Conservation (phyloP, 2,797 vertebrate species). For the Melanotaenia nigrans region DNA sequence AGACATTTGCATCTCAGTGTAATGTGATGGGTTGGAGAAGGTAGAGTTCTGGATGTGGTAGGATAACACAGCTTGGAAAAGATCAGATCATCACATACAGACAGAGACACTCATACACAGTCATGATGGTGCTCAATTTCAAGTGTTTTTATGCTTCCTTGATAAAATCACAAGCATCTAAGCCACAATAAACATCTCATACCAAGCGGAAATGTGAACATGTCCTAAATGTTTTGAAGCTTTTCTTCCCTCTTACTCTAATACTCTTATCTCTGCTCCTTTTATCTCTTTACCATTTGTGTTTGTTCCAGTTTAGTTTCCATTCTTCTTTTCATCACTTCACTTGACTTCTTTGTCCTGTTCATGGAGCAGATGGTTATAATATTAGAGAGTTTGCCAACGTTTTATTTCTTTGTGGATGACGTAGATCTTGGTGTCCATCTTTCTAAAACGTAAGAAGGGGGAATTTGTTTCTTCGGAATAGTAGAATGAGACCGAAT, state of each 20-base stretch:
- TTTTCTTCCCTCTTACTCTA: constrained; percentile 1
- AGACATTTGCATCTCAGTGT: constrained; percentile 18
- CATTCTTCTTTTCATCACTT: constrained; percentile 13
- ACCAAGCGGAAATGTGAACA: constrained; percentile 9
- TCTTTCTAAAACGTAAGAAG: too few relatives aligned
- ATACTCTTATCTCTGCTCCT: background rate
- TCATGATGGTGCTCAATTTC: constrained; percentile 11
- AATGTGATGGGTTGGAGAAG: constrained; percentile 16
- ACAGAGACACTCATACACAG: constrained; percentile 15
- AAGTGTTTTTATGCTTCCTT: constrained; percentile 11
- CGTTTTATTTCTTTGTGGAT: constrained; percentile 37
- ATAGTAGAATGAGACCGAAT: too few relatives aligned
- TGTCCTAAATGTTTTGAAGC: constrained; percentile 13
- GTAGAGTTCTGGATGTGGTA: constrained; percentile 13
- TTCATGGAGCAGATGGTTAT: constrained; percentile 43
- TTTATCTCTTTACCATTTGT: background rate
- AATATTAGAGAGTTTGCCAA: constrained; percentile 46
- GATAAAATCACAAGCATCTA: constrained; percentile 8
- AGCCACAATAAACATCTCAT: constrained; percentile 43
- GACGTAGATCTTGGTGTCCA: constrained; percentile 34
- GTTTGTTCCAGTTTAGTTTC: constrained; percentile 14
- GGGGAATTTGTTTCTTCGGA: too few relatives aligned
- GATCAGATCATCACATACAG: constrained; percentile 32
- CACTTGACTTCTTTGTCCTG: constrained; percentile 21
- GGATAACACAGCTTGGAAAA: constrained; percentile 24